phyloP scores from a whole-genome alignment of 1,140 invertebrate genomes.

The Sitobion miscanthi region DNA sequence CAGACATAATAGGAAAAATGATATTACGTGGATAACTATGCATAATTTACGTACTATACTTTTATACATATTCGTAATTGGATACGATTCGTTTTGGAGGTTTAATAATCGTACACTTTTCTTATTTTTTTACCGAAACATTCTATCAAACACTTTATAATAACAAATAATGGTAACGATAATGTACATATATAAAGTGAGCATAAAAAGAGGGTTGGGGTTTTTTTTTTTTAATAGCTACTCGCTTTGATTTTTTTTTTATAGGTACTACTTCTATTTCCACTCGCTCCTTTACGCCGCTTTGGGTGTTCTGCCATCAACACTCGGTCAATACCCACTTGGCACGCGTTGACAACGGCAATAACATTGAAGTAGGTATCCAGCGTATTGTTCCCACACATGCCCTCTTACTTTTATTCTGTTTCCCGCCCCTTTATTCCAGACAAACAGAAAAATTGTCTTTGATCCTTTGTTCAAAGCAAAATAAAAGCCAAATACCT shows the following conservation, averaged over 20 bases:
- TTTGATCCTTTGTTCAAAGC: constrained; percentile 43
- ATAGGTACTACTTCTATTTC: background rate
- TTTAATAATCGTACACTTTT: background rate
- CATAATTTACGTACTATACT: background rate
- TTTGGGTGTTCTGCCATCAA: constrained; percentile 38
- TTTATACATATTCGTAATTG: background rate
- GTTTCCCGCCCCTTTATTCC: background rate
- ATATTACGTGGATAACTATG: background rate
- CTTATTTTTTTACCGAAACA: background rate
- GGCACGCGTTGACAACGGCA: constrained; percentile 47
- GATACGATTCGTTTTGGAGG: background rate
- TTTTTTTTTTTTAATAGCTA: constrained; percentile 49
- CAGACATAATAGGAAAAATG: background rate
- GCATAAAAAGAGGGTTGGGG: background rate
- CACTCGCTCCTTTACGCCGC: background rate
- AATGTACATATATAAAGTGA: background rate
- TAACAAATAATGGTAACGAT: background rate
- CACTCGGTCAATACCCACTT: constrained; percentile 51
- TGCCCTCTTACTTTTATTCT: constrained; percentile 27
- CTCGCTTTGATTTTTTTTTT: constrained; percentile 48
- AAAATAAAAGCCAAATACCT: constrained; percentile 32
- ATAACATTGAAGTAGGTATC: constrained; percentile 46
- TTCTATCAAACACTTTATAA: background rate
- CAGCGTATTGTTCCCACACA: constrained; percentile 37
- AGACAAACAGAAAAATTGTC: constrained; percentile 28